These are phyloP conservation scores for Clunio marinus DNA, from an alignment of 2,888 invertebrate genomes.

Conservation along the genomic window DNA sequence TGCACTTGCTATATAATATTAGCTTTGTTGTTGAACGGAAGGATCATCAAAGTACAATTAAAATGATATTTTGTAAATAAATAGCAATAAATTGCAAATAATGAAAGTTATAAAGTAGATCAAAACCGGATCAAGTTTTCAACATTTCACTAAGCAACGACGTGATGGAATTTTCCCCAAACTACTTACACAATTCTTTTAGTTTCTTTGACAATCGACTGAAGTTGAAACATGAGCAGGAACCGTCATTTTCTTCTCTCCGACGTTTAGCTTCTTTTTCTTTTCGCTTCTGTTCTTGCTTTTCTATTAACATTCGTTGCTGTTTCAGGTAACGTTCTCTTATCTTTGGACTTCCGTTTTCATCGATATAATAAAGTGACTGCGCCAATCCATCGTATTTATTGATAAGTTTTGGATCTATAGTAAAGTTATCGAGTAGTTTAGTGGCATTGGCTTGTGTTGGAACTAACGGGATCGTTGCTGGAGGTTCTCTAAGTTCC, in stretches of 20 bases:
- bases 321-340: conserved; percentile 41
- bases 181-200: conserved; percentile 40
- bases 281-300: conserved; percentile 45
- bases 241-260: conserved; percentile 40
- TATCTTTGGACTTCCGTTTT: conserved; percentile 50
- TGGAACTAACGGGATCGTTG: conserved; percentile 5
- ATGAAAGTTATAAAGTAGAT: too few species aligned
- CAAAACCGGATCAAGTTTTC: too few species aligned
- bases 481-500: conserved; percentile 5
- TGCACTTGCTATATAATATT: too few species aligned
- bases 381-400: conserved; percentile 50
- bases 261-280: conserved; percentile 42
- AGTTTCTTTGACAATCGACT: conserved; percentile 35
- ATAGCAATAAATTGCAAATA: too few species aligned
- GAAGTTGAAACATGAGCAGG: conserved; percentile 40
- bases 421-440: conserved; percentile 39
- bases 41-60: too few species aligned
- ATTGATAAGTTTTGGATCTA: conserved; percentile 50
- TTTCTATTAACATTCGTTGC: conserved; percentile 42
- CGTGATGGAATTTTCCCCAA: too few species aligned
- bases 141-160: too few species aligned
- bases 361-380: conserved; percentile 51
- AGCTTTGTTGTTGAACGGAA: too few species aligned
- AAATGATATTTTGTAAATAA: too few species aligned
- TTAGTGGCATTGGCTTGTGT: background rate